phyloP scores from a whole-genome alignment of 2,888 invertebrate species.

The Quadroppia sp. region DNA sequence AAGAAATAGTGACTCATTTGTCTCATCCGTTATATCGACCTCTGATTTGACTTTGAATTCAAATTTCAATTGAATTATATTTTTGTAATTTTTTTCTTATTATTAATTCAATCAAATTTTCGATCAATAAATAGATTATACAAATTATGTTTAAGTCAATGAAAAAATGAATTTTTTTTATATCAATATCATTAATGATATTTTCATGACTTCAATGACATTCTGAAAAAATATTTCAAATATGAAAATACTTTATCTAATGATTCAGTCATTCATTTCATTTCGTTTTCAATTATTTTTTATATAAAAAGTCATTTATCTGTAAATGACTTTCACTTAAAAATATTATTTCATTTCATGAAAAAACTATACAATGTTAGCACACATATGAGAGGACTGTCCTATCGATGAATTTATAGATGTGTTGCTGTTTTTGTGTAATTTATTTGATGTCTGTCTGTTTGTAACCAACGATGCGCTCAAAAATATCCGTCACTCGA shows the following conservation, averaged over 20 bases:
- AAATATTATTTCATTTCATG: too few species aligned
- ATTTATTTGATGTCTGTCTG: not conserved
- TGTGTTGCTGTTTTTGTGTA: not conserved
- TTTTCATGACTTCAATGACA: too few species aligned
- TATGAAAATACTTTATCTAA: too few species aligned
- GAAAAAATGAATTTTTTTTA: not conserved
- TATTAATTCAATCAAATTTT: not conserved
- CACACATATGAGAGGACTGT: not conserved
- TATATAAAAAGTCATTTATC: not conserved
- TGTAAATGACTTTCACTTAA: conserved; percentile 20
- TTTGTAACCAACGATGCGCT: conserved; percentile 31
- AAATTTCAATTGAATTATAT: not conserved
- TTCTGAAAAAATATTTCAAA: too few species aligned
- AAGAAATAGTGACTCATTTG: conserved; percentile 16
- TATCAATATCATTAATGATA: not conserved
- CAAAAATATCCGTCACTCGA: conserved; percentile 18
- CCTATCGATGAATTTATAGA: conserved; percentile 6
- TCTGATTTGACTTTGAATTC: too few species aligned
- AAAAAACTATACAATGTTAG: too few species aligned
- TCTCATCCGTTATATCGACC: not conserved
- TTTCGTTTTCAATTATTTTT: not conserved
- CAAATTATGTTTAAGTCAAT: not conserved
- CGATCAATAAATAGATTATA: not conserved
- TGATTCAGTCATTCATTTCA: not conserved
- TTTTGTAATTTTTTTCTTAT: not conserved